Base-by-base conservation (phyloP, 2,888 invertebrate genomes). In the Uloborus plumipes region DNA sequence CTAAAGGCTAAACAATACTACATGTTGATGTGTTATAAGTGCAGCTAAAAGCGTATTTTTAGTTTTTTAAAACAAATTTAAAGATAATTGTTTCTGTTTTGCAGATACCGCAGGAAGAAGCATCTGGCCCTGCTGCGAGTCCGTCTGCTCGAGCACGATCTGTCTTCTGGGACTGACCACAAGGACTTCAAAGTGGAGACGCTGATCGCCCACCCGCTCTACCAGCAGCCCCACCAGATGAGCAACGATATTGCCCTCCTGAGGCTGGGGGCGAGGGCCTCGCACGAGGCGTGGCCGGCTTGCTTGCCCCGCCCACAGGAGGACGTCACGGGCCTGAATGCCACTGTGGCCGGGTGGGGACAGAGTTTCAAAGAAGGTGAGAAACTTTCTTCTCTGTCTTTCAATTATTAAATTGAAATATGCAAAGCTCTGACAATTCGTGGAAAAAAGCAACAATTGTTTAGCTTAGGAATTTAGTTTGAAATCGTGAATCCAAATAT, bases 291-390 rank as follows among this genome's bases (percentile, higher is more conserved):
- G 13, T 91, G 92, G 87, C 96, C 96, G 0, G 94, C 93, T 15
- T 96, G 96, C 88, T 90, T 96, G 2, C 94, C 94, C 0, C 31
- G 39, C 15, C 22, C 59, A 11, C 50, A 55, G 0, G 66, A 47
- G 15, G 53, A 73, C 14, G 92, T 91, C 86, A 91, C 91, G 66
- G 92, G 93, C 0, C 88, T 88, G 0, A 87, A 90, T 22, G 95
- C 94, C 0, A 92, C 93, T 0, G 94, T 94, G 0, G 94, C 94
- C 31, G 96, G 96, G 9, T 96, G 95, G 95, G 96, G 95, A 0
- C 95, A 95, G 92, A 93, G 39, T 11, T 39, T 39, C 1, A 39
- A 39, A 39, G 39, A 39, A 39, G 39, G 39, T 39, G 9, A 39
- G 7, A 9, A 9, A 39, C 39, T 39, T 39, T 39, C 39, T 39